A percentile compares a stretch with the other conserved stretches of the same genome.
phyloP scores from a whole-genome alignment of 2,888 invertebrate genomes.

The Halictus quadricinctus region DNA sequence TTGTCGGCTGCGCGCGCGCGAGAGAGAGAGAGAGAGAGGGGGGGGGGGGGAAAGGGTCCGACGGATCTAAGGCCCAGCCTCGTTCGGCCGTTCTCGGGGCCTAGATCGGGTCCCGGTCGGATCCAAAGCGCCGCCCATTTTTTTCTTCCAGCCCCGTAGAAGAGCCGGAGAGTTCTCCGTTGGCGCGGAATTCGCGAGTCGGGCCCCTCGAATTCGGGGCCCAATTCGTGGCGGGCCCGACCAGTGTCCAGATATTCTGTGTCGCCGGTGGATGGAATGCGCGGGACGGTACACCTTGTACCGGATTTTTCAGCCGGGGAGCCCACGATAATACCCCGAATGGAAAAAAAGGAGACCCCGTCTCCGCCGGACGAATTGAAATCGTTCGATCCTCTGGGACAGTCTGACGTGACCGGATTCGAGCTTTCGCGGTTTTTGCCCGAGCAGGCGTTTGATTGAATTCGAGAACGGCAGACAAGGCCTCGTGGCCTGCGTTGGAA shows the following conservation, averaged over 20 bases:
- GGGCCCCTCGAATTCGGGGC: slow-evolving; percentile 17
- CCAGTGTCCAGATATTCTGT: slow-evolving; percentile 53
- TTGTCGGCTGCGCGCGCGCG: not conserved
- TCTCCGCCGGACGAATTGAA: slow-evolving; percentile 50
- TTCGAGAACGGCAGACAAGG: slow-evolving; percentile 22
- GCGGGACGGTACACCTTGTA: slow-evolving; percentile 51
- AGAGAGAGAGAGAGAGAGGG: not conserved
- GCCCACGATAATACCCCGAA: slow-evolving; percentile 33
- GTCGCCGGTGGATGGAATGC: slow-evolving; percentile 63
- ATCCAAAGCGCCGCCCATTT: slow-evolving; percentile 82
- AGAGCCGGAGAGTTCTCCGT: slow-evolving; percentile 32
- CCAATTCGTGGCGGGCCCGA: slow-evolving; percentile 11
- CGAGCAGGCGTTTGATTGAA: slow-evolving; percentile 41
- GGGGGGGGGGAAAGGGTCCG: slow-evolving; percentile 64
- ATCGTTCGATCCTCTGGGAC: slow-evolving; percentile 52
- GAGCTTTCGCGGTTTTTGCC: slow-evolving; percentile 37
- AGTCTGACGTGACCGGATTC: slow-evolving; percentile 50
- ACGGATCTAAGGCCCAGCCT: slow-evolving; percentile 77
- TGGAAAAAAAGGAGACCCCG: slow-evolving; percentile 12
- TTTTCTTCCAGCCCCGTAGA: slow-evolving; percentile 74
- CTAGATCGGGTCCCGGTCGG: slow-evolving; percentile 72
- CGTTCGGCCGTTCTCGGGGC: slow-evolving; percentile 66
- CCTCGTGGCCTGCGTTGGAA: not conserved
- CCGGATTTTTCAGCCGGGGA: slow-evolving; percentile 45
- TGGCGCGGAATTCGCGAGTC: slow-evolving; percentile 64